Base-by-base conservation (phyloP, 2,797 vertebrate genomes). In the Cottoperca gobio region DNA sequence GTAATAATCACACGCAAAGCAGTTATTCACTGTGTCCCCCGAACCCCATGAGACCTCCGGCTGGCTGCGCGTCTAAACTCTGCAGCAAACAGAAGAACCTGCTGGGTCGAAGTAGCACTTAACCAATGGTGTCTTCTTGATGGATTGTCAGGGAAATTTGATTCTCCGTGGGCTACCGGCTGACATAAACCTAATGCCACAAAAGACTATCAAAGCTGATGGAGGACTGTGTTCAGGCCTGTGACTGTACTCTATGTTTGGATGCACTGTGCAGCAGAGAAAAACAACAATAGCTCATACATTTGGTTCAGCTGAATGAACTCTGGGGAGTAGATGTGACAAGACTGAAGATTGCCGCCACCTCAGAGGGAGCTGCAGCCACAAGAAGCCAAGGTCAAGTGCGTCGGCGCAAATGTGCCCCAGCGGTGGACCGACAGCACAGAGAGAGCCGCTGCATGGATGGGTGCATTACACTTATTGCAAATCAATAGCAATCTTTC, bases 401-500 rank as follows among this genome's bases (percentile, higher is more conserved):
- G 83, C 74, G 81, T 87, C 87, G 69, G 77, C 72, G 68, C 68
- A 65, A 61, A 81, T 81, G 85, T 79, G 83, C 75, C 82, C 57
- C 82, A 60, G 78, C 58, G 76, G 76, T 82, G 72, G 81, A 86
- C 73, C 87, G 90, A 87, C 89, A 83, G 87, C 90, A 23, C 31
- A n/a, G 67, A 78, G 82, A 70, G 84, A 74, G 81, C 53, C 14
- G 31, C 82, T 70, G 89, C 73, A 81, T 78, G 89, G 87, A 82
- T 82, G 84, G 83, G 26, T 82, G 88, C 87, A 78, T 83, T 60
- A 70, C 89, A 83, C 87, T 92, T 91, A 92, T 91, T 92, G 89
- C 93, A 94, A 95, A 95, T 94, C 93, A 92, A 94, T 95, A 88
- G 77, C 82, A 92, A 91, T 93, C 88, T 93, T 90, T 93, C 81